Evolutionary conservation across 2,113 vertebrate genomes (phyloP), one percentile per base, ranked within the genome.

Genomic region (Catharus fuscescens): DNA sequence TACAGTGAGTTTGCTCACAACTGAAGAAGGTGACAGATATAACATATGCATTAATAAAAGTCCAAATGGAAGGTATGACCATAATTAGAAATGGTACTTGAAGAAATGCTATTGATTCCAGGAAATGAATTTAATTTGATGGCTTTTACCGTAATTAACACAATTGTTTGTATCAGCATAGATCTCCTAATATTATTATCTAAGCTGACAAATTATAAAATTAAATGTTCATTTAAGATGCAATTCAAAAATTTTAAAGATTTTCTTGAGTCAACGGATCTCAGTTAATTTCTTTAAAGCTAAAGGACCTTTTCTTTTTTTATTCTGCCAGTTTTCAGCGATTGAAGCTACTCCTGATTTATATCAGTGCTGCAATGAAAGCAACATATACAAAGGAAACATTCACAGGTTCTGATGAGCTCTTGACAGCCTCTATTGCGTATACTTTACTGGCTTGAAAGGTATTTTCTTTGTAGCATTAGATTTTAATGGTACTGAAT

Each of bases 81-180:
- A 17, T 97, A 97, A 97, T 97, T 97, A 98, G 93, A 95, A 95
- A 96, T 96, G 79, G 93, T 87, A 90, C 82, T 92, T 90, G 86
- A 94, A 95, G 95, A 98, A 97, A 95, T 92, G 86, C 62, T 97
- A 96, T 97, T 95, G 98, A 97, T 98, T 98, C 82, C 93, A 97
- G 97, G 96, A 97, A 95, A 13, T 97, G 95, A 97, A 98, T 98
- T 98, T 98, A 97, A 96, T 97, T 97, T 97, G 84, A 97, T 98
- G 93, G 87, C 93, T 97, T 98, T 97, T 97, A 95, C 96, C 97
- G 95, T 98, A 98, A 98, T 98, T 98, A 98, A 97, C 92, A 45
- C 84, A 87, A 96, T 90, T 95, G 95, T 95, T 94, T 97, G 86
- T 88, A 97, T 95, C 79, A 92, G 89, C 93, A 92, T 81, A 95